Evolutionary conservation across 2,888 invertebrate species (phyloP), one percentile per base, ranked within the genome.

Genomic region (Drosophila kuntzei): DNA sequence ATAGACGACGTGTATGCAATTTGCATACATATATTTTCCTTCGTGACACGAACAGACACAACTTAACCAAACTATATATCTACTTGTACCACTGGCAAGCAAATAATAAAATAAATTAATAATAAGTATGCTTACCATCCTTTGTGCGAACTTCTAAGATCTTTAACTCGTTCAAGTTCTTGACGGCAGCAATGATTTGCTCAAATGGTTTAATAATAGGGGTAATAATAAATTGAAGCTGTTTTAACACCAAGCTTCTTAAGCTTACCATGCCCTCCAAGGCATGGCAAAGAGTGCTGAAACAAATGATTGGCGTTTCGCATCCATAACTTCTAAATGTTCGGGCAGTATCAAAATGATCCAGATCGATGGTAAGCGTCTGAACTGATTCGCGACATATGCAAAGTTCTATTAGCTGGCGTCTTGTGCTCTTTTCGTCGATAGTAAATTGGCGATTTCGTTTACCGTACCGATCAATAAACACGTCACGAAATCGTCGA

Each of bases 401-500:
- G 20, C 69, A 61, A 0, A 83, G 47, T 22, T 64, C 54, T 2
- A 77, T 60, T 0, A 86, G 37, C 18, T 82, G 46, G 0, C 6
- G 5, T 14, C 20, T 37, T 3, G 46, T 2, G 16, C 44, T 53
- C 2, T 8, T n/a, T 8, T n/a, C 36, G 3, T 76, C 32, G 3
- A 83, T 7, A 5, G 39, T 51, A 14, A 54, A 88, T 2, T 70
- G 36, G 0, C 81, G 61, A 44, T 68, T 70, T 32, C 59, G 54
- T 5, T 36, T 46, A 0, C 47, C 37, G 16, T 6, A 20, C 2
- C 44, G 20, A 5, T 20, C 18, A 4, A 70, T 44, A 7, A 70
- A 74, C 4, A 86, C n/a, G 11, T 70, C 49, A 2, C 84, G 88
- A 66, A 88, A 86, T 20, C 74, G 55, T 0, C 29, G 39, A 12